Evolutionary conservation across 1,140 invertebrate genomes (phyloP).

Genomic region (Charaxes varanes): DNA sequence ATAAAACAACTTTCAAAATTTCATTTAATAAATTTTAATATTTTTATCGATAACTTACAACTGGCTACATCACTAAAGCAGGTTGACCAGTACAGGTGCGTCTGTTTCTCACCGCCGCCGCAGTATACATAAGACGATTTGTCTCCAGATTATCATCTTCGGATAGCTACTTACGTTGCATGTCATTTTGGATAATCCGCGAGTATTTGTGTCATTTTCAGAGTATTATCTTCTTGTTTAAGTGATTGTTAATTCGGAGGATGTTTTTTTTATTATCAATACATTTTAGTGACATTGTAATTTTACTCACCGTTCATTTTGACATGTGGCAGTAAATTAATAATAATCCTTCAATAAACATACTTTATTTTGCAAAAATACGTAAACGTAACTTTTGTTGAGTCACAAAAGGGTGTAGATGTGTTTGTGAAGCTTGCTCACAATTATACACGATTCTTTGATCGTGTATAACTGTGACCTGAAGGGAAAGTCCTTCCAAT

Average conservation of each 20-base stretch:
- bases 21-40: constrained; percentile 4
- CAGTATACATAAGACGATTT: constrained; percentile 46
- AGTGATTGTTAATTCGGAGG: no score
- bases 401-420: no score
- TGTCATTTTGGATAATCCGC: constrained; percentile 23
- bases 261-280: no score
- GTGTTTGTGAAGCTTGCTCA: no score
- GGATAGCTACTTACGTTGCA: constrained; percentile 35
- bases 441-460: no score
- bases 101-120: constrained; percentile 48
- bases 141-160: constrained; percentile 52
- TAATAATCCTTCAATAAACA: no score
- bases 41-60: constrained; percentile 24
- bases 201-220: constrained; percentile 16
- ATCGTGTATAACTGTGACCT: no score
- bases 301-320: background rate
- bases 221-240: background rate
- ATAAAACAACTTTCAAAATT: background rate
- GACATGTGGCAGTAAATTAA: no score
- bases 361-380: no score
- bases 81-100: constrained; percentile 59
- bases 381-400: no score
- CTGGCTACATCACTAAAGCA: constrained; percentile 28
- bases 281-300: background rate
- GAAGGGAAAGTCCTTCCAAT: no score